These are phyloP conservation scores for Perdita meconis DNA, from an alignment of 2,888 invertebrate species.

Conservation along the genomic window DNA sequence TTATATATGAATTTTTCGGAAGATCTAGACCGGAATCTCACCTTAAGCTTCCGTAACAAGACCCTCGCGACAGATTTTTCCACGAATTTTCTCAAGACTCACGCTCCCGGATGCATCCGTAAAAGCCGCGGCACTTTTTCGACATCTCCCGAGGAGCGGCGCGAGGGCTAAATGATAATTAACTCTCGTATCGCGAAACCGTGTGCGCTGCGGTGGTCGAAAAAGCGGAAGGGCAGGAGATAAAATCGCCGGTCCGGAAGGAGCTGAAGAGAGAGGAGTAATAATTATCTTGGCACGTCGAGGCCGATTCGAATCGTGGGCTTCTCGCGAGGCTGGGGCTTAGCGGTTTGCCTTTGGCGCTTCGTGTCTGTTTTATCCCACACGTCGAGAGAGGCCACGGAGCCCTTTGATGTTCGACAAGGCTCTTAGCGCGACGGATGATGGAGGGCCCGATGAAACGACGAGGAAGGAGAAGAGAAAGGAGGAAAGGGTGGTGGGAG, in stretches of 20 bases:
- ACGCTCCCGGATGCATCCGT: neutral
- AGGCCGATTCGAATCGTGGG: slow-evolving; percentile 62
- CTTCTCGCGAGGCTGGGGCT: slow-evolving; percentile 50
- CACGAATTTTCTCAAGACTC: neutral
- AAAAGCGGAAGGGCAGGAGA: neutral
- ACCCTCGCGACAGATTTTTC: too few species aligned
- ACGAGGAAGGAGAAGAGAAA: slow-evolving; percentile 5
- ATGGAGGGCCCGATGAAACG: slow-evolving; percentile 49
- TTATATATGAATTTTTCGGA: too few species aligned
- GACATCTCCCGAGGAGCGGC: neutral
- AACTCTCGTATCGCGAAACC: slow-evolving; percentile 10
- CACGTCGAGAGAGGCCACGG: slow-evolving; percentile 46
- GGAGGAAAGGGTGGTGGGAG: slow-evolving; percentile 29
- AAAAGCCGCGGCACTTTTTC: neutral
- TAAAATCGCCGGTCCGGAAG: slow-evolving; percentile 26
- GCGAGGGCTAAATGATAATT: slow-evolving; percentile 3
- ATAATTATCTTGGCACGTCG: slow-evolving; percentile 66
- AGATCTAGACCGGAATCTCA: too few species aligned
- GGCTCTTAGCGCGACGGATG: slow-evolving; percentile 66
- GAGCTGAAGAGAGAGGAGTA: slow-evolving; percentile 30
- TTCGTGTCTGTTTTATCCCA: slow-evolving; percentile 64
- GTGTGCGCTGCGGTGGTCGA: neutral
- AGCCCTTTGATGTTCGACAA: slow-evolving; percentile 70
- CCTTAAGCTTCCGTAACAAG: too few species aligned
- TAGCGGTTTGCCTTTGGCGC: slow-evolving; percentile 67